Base-by-base conservation (phyloP, 2,113 vertebrate genomes). In the Choloepus hoffmanni region DNA sequence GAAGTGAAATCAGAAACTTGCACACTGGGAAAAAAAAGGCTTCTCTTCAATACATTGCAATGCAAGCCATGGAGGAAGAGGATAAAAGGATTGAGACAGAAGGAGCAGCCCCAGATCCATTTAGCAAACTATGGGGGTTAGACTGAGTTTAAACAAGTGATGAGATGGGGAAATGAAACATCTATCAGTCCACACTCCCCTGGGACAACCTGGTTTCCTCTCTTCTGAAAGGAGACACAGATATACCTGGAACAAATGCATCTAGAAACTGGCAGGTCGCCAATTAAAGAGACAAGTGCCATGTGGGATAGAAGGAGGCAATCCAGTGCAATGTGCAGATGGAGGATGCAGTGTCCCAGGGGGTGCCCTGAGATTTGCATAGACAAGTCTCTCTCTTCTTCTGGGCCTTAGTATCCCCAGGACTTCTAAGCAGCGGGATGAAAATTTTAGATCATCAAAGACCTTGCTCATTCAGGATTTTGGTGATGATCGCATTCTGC, bases 211-310 rank as follows among this genome's bases (percentile, higher is more conserved):
- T 84, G 7, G 19, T 78, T 76, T 92, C 60, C 87, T 93, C 76
- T 94, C 70, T 94, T 82, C 28, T 36, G 55, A 96, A 94, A 89
- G 55, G 68, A 92, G 73, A 88, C 77, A 23, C 2, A 92, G 72
- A 78, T 58, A 90, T 53, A 58, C 2, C 0, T 68, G 88, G 72
- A 92, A 45, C 78, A 26, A 53, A 45, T 79, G 55, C 70, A 40
- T 74, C 63, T 58, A 68, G 45, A 36, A 70, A 65, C 48, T 43
- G 40, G 48, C 8, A 68, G 62, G 28, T 91, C 48, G 28, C 30
- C 19, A 55, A 23, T 48, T 82, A 84, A 76, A 94, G 13, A 24
- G 16, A 82, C 40, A 11, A 1, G 12, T 86, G 19, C 85, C 70
- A 16, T 72, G 33, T 28, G 33, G 33, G 62, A 45, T 30, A 33